Percentiles rank a stretch among this genome's conserved stretches.
phyloP scores from a whole-genome alignment of 2,113 vertebrate genomes.

The Ceratotherium simum region DNA sequence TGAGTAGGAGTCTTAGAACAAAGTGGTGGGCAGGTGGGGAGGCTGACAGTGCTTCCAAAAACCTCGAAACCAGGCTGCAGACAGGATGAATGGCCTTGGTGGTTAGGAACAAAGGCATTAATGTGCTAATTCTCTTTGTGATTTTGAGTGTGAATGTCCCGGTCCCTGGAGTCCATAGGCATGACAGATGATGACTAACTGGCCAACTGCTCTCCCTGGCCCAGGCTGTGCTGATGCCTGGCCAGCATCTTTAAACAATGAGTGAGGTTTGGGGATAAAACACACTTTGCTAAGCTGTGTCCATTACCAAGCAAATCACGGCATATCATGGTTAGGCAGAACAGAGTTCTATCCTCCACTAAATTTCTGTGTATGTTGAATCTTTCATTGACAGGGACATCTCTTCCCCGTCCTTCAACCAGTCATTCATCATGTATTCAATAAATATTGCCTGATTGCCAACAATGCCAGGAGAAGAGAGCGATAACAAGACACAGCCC shows the following conservation, averaged over 20 bases:
- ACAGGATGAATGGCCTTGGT: background rate
- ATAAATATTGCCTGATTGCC: background rate
- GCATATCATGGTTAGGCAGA: no score
- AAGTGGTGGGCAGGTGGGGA: background rate
- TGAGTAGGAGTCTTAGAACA: background rate
- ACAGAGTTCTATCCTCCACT: background rate
- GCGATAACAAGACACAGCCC: background rate
- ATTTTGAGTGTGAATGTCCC: background rate
- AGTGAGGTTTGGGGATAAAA: background rate
- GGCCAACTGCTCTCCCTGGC: background rate
- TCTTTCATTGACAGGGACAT: background rate
- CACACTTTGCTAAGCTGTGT: background rate
- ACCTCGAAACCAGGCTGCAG: background rate
- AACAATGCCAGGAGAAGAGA: background rate
- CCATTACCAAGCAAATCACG: background rate
- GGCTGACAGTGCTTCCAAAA: background rate
- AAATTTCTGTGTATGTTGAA: background rate
- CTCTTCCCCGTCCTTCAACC: background rate
- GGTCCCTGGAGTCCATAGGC: background rate
- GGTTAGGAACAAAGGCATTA: background rate
- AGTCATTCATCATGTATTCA: background rate
- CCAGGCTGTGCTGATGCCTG: background rate
- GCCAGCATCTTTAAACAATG: background rate
- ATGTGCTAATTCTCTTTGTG: conserved; percentile 10
- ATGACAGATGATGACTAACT: background rate